Evolutionary conservation across 2,888 invertebrate genomes (phyloP).

Genomic region (Trisateles emortualis): DNA sequence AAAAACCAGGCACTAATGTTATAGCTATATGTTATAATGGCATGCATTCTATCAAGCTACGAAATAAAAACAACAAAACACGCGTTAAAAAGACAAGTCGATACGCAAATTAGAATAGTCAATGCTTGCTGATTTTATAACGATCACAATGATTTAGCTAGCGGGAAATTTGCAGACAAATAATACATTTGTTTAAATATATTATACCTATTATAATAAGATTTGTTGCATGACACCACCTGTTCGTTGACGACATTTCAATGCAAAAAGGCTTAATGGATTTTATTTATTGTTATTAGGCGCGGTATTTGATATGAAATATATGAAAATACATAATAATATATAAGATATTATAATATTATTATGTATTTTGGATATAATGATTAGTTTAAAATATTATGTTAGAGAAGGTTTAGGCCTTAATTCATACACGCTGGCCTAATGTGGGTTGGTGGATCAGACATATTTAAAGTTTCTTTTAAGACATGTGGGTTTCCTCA

Average conservation of each 20-base stretch:
- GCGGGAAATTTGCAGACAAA: slow-evolving; percentile 12
- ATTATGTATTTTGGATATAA: background rate
- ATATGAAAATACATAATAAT: no score
- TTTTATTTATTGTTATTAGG: slow-evolving; percentile 21
- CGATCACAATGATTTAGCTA: slow-evolving; percentile 26
- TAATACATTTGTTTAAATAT: slow-evolving; percentile 18
- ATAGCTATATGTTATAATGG: no score
- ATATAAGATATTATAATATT: slow-evolving; percentile 4
- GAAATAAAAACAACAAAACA: slow-evolving; percentile 12
- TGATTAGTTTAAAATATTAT: no score
- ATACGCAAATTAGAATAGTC: slow-evolving; percentile 17
- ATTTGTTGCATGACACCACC: slow-evolving; percentile 14
- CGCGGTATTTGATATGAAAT: slow-evolving; percentile 5
- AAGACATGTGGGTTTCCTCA: no score
- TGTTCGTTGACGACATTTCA: slow-evolving; percentile 13
- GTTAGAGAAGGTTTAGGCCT: no score
- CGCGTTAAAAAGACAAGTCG: slow-evolving; percentile 5
- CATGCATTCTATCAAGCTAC: slow-evolving; percentile 8
- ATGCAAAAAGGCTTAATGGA: slow-evolving; percentile 14
- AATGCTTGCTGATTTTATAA: slow-evolving; percentile 22
- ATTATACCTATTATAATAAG: slow-evolving; percentile 20
- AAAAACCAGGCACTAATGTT: no score
- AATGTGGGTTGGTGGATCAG: no score
- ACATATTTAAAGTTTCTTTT: no score
- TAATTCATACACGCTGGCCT: no score